Conservation (phyloP, 1,140 invertebrate species). For the Chymomyza costata region DNA sequence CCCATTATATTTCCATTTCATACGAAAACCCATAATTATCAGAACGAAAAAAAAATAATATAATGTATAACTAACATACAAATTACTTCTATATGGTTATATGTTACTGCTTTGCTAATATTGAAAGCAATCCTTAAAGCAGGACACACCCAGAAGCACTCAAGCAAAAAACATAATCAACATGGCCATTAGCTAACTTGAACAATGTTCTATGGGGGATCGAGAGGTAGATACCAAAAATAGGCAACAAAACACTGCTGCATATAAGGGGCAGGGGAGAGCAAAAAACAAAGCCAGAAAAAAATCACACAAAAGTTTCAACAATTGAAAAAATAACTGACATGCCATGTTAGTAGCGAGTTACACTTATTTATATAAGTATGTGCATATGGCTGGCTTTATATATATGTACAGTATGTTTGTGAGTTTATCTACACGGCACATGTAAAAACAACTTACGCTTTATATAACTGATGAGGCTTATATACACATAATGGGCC, state of each 20-base stretch:
- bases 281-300: conserved; percentile 3
- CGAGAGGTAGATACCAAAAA: background rate
- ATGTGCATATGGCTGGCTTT: background rate
- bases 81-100: conserved; percentile 1
- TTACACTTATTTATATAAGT: background rate
- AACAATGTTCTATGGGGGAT: conserved; percentile 17
- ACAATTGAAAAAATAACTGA: too few relatives aligned
- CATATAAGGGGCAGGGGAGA: background rate
- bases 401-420: conserved; percentile 6
- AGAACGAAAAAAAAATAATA: conserved; percentile 28
- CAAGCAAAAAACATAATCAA: conserved; percentile 55
- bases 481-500: background rate
- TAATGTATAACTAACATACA: background rate
- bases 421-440: conserved; percentile 5
- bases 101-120: conserved; percentile 1
- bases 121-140: too few relatives aligned
- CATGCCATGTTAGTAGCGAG: too few relatives aligned
- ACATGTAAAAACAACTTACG: too few relatives aligned
- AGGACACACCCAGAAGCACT: conserved; percentile 36
- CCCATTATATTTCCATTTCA: conserved; percentile 53
- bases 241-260: conserved; percentile 15
- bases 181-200: conserved; percentile 59
- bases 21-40: conserved; percentile 54
- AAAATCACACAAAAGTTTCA: conserved; percentile 23
- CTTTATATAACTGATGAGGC: conserved; percentile 1